Evolutionary conservation across 2,113 vertebrate species (phyloP).

Genomic region (Oxyruncus cristatus): DNA sequence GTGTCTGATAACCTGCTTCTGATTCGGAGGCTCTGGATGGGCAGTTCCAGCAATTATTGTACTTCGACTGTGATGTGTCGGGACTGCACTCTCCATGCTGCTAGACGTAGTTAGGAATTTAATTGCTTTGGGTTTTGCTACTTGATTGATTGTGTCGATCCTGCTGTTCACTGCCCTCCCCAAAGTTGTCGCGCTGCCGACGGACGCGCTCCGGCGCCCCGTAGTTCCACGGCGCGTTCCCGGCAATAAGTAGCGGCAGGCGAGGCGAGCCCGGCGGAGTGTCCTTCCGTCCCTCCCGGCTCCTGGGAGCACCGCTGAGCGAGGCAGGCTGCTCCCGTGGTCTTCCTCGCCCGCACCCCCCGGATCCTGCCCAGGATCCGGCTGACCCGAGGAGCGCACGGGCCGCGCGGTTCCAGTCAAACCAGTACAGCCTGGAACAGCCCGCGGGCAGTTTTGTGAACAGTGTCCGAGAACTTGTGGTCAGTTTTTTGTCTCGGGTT

Average conservation of each 20-base stretch:
- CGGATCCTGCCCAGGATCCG: conserved; percentile 67
- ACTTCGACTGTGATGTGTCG: conserved; percentile 75
- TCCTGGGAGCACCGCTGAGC: conserved; percentile 13
- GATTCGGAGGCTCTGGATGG: conserved; percentile 70
- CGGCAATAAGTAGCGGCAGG: conserved; percentile 70
- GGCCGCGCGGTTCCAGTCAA: conserved; percentile 47
- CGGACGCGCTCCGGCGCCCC: neutral
- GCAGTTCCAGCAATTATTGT: conserved; percentile 72
- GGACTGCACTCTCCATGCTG: conserved; percentile 77
- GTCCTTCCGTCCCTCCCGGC: conserved; percentile 33
- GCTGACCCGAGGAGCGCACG: conserved; percentile 35
- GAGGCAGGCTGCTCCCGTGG: conserved; percentile 53
- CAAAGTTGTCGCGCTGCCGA: conserved; percentile 16
- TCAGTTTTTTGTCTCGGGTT: conserved; percentile 52
- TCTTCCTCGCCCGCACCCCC: conserved; percentile 56
- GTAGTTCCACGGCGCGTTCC: conserved; percentile 39
- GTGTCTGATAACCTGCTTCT: conserved; percentile 73
- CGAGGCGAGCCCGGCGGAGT: conserved; percentile 58
- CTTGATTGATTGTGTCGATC: conserved; percentile 66
- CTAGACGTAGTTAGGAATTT: conserved; percentile 71
- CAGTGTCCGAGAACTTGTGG: conserved; percentile 63
- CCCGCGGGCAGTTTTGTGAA: conserved; percentile 63
- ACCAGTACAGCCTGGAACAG: conserved; percentile 53
- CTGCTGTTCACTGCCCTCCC: conserved; percentile 67
- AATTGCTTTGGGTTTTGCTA: conserved; percentile 76